phyloP scores from a whole-genome alignment of 1,140 invertebrate genomes.

The Zeugodacus cucurbitae region DNA sequence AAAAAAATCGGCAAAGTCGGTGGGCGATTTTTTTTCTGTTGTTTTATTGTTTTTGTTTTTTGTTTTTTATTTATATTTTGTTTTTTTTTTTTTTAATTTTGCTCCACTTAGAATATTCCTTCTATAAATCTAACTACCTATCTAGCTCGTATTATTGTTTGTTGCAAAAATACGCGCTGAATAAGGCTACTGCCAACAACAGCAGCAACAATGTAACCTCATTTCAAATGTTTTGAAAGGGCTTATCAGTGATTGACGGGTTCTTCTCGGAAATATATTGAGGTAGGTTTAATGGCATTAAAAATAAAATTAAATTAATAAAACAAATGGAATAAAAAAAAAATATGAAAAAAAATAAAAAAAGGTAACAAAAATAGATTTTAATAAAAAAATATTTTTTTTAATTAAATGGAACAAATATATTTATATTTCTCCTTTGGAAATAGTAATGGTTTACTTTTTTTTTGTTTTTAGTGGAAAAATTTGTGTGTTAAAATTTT shows the following conservation, averaged over 20 bases:
- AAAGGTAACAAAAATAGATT: too few relatives aligned
- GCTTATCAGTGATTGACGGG: neutral
- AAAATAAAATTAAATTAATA: neutral
- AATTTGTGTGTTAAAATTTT: too few relatives aligned
- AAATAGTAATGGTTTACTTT: too few relatives aligned
- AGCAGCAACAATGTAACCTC: neutral
- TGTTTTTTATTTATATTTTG: neutral
- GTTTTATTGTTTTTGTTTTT: neutral
- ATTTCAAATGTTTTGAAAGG: neutral
- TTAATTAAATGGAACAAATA: neutral
- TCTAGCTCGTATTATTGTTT: neutral
- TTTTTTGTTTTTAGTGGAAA: too few relatives aligned
- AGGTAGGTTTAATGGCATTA: neutral
- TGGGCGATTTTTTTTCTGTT: neutral
- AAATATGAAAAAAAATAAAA: neutral
- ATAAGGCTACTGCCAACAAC: neutral
- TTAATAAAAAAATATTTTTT: neutral
- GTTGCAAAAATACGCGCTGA: neutral
- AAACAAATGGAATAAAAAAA: neutral
- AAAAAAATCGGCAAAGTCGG: neutral
- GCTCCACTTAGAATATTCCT: neutral
- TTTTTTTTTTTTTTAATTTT: neutral
- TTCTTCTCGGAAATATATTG: neutral
- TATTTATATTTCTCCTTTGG: too few relatives aligned
- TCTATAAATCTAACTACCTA: neutral